Base-by-base conservation (phyloP, 2,888 invertebrate species). In the Macaria notata region DNA sequence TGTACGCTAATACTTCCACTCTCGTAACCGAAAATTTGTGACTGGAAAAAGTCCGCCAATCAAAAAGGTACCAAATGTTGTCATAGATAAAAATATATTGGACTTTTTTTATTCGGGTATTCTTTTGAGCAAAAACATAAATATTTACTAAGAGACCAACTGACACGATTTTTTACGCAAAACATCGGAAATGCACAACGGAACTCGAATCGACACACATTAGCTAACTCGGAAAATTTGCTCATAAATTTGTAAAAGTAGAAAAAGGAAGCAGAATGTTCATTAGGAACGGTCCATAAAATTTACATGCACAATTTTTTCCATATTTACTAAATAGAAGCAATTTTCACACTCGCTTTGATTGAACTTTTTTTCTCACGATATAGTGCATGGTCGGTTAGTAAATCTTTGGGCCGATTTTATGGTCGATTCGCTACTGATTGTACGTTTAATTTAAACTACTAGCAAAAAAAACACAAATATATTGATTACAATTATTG, bases 351-450 rank as follows among this genome's bases (percentile, higher is more conserved):
- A 76, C 75, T 72, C 67, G 66, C 64, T 65, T 69, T 73, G 74
- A 76, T 80, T 66, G 73, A 78, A 71, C 61, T 68, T 65, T 61
- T 64, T 68, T 77, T 81, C 78, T 75, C 82, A 83, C 77, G 81
- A 75, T 68, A 76, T 29, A 43, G 46, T 48, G 9, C 29, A 41
- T 33, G 36, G 46, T 33, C 31, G n/a, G 42, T 52, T 45, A 54
- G 46, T 51, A 56, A 36, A 36, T 50, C 38, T 38, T 9, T 38
- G 38, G 44, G 3, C 6, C 55, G 48, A 59, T 63, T 49, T 52
- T 42, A 48, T 36, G 51, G 19, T 51, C 47, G 29, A 50, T 56
- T 48, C 39, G 42, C 9, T 42, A n/a, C 42, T 42, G 42, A 9
- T 42, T 42, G 42, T 42, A 9, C 7, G 33, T 19, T 19, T 19